These are phyloP conservation scores for Solea senegalensis DNA, from an alignment of 2,113 vertebrate species.

Conservation along the genomic window DNA sequence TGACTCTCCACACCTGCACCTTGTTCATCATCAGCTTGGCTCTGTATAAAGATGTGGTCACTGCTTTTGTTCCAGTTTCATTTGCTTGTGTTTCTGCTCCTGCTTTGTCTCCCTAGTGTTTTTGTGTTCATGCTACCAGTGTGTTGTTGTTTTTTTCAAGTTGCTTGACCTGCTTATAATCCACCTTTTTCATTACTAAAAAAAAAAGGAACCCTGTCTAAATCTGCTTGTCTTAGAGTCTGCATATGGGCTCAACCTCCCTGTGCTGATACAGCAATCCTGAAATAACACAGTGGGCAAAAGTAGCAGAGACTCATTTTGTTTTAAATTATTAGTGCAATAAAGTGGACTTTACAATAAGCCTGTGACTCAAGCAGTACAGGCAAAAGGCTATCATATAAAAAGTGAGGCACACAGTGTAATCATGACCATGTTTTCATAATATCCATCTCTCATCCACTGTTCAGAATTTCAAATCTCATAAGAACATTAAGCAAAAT, in stretches of 20 bases:
- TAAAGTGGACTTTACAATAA: slow-evolving; percentile 56
- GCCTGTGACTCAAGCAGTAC: slow-evolving; percentile 26
- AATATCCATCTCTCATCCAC: slow-evolving; percentile 1
- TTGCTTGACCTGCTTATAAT: background rate
- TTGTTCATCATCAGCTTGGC: too few relatives aligned
- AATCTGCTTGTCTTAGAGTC: slow-evolving; percentile 3
- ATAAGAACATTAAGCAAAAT: slow-evolving; percentile 10
- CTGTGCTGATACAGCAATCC: background rate
- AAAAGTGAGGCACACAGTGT: slow-evolving; percentile 1
- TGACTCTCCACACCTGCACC: too few relatives aligned
- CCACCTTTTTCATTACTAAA: background rate
- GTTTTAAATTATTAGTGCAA: slow-evolving; percentile 47
- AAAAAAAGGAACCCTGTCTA: background rate
- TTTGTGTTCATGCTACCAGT: background rate
- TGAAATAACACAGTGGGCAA: background rate
- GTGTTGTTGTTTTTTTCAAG: background rate
- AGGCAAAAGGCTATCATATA: background rate
- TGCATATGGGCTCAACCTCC: background rate
- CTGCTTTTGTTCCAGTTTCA: too few relatives aligned
- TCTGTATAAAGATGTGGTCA: too few relatives aligned
- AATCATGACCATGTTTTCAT: slow-evolving; percentile 7
- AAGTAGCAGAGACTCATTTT: slow-evolving; percentile 24
- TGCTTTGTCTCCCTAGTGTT: background rate
- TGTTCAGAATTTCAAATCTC: background rate
- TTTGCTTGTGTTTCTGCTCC: background rate